Conservation (phyloP, 2,797 vertebrate genomes). For the Telmatherina bonti region DNA sequence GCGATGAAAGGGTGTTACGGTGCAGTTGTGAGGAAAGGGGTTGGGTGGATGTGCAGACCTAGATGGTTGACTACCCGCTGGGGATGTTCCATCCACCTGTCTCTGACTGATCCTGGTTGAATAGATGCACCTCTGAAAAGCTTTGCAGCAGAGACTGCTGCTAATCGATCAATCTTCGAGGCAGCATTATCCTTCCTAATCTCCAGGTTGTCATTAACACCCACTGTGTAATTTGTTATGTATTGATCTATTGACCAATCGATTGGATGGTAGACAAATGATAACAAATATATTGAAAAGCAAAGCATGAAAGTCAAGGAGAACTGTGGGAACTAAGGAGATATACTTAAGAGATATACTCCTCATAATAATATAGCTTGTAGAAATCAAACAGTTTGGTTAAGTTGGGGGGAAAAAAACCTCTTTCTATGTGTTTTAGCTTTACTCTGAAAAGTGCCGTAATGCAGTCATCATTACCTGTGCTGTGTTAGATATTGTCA, state of each 20-base stretch:
- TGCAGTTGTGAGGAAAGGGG: conserved; percentile 55
- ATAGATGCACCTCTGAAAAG: conserved; percentile 33
- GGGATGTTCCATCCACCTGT: conserved; percentile 50
- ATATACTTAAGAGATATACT: conserved; percentile 22
- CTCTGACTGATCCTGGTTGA: conserved; percentile 33
- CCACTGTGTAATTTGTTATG: conserved; percentile 81
- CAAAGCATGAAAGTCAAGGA: conserved; percentile 68
- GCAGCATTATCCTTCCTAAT: conserved; percentile 83
- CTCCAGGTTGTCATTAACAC: conserved; percentile 82
- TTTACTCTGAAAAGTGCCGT: not conserved
- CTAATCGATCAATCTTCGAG: conserved; percentile 73
- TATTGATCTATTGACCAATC: conserved; percentile 83
- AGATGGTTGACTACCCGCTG: conserved; percentile 25
- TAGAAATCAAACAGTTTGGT: conserved; percentile 25
- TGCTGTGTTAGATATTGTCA: conserved; percentile 35
- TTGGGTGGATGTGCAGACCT: conserved; percentile 27
- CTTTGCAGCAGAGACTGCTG: conserved; percentile 30
- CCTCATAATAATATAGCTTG: conserved; percentile 5
- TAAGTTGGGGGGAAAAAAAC: conserved; percentile 3
- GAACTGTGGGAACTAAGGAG: conserved; percentile 68
- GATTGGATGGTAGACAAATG: conserved; percentile 78
- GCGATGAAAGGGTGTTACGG: conserved; percentile 65
- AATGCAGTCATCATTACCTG: conserved; percentile 28
- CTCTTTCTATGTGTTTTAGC: conserved; percentile 7
- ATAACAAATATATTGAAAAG: conserved; percentile 75